Conservation (phyloP, 2,888 invertebrate genomes). For the Rhimphoctona megacephalus region DNA sequence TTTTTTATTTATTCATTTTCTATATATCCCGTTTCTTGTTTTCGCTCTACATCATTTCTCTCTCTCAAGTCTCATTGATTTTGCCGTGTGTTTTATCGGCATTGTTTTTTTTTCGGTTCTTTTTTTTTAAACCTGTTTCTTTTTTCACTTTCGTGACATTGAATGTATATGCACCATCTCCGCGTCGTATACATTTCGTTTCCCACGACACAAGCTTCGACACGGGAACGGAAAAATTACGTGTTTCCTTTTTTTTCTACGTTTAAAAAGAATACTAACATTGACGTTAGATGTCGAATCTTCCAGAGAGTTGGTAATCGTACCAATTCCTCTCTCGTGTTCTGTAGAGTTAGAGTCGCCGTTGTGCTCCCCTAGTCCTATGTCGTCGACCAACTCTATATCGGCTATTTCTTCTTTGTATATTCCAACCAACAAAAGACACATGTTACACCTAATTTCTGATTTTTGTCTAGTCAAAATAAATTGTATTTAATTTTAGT, state of each 20-base stretch:
- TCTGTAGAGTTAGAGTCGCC: slow-evolving; percentile 74
- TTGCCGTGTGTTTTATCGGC: slow-evolving; percentile 35
- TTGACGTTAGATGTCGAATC: slow-evolving; percentile 79
- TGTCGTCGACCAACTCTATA: slow-evolving; percentile 82
- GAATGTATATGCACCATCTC: slow-evolving; percentile 17
- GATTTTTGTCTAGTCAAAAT: neutral
- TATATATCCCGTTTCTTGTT: neutral
- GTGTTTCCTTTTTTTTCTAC: slow-evolving; percentile 6
- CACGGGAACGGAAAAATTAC: neutral
- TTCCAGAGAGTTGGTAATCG: slow-evolving; percentile 78
- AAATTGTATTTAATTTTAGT: neutral
- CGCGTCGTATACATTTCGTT: slow-evolving; percentile 9
- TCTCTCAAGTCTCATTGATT: slow-evolving; percentile 65
- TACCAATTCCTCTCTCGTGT: slow-evolving; percentile 78
- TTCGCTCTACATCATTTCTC: neutral
- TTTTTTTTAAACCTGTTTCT: neutral
- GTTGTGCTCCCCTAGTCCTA: slow-evolving; percentile 79
- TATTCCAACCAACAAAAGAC: slow-evolving; percentile 78
- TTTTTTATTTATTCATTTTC: slow-evolving; percentile 5
- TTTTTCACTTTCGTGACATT: slow-evolving; percentile 1
- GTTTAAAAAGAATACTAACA: slow-evolving; percentile 79
- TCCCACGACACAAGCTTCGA: slow-evolving; percentile 26
- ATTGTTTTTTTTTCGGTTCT: neutral
- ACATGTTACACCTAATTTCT: slow-evolving; percentile 57
- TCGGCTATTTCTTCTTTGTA: slow-evolving; percentile 80